Evolutionary conservation across 1,140 invertebrate species (phyloP).

Genomic region (Himalopsyche phryganea): DNA sequence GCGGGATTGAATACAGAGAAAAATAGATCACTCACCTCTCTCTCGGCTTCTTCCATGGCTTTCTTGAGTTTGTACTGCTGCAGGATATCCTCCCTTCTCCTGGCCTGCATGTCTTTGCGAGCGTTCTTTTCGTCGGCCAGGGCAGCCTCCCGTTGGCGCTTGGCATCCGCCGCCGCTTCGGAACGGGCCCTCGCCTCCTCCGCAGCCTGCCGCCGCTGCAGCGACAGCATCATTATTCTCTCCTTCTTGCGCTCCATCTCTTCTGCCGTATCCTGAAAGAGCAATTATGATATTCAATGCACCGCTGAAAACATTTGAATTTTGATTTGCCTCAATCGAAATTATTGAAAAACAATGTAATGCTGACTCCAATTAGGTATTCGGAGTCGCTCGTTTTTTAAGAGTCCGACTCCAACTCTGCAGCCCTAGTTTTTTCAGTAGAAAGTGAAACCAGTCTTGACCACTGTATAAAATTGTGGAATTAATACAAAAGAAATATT

Average conservation of each 20-base stretch:
- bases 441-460: no score
- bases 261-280: constrained; percentile 65
- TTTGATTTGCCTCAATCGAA: no score
- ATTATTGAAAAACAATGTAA: no score
- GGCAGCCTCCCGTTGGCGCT: constrained; percentile 72
- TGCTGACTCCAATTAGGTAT: no score
- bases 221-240: constrained; percentile 78
- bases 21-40: no score
- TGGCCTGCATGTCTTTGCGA: constrained; percentile 89
- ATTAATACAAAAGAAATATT: no score
- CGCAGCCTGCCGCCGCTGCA: constrained; percentile 82
- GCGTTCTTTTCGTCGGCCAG: constrained; percentile 81
- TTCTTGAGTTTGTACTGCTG: constrained; percentile 95
- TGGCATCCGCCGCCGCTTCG: constrained; percentile 78
- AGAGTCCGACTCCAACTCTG: no score
- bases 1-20: no score
- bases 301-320: constrained; percentile 5
- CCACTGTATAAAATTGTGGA: no score
- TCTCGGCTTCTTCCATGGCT: constrained; percentile 85
- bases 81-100: constrained; percentile 80
- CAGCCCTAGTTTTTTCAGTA: no score
- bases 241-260: constrained; percentile 91
- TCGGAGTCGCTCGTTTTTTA: no score
- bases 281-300: constrained; percentile 5
- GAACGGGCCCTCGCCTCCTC: constrained; percentile 82